Base-by-base conservation (phyloP, 2,888 invertebrate species). In the Syritta pipiens region DNA sequence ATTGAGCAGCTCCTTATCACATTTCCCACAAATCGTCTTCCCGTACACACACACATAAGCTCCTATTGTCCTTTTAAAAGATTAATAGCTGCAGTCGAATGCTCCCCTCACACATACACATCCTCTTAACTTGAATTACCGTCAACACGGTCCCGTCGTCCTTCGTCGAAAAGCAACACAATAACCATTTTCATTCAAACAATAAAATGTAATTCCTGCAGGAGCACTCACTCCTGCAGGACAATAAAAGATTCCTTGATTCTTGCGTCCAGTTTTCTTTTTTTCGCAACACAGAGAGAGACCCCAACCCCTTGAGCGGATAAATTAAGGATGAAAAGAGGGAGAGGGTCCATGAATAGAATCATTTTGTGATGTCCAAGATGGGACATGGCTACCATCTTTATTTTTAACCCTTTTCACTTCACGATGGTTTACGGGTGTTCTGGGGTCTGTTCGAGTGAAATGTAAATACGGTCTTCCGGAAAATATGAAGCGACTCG, bases 121-220 rank as follows among this genome's bases (percentile, higher is more conserved):
- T 59, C 51, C 37, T 51, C 35, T 30, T 44, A 35, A 48, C 44
- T 55, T 60, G 48, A 74, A 60, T 67, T 74, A 53, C 74, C 67
- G 20, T 67, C 46, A 40, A 67, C 35, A 51, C 57, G 28, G 35
- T 57, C 51, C 65, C 55, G 55, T 42, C 37, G 46, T 32, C 55
- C 37, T 10, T 37, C n/a, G 3, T n/a, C n/a, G n/a, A n/a, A 42
- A 32, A 30, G 42, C 30, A 44, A 24, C 19, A 12, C 28, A 44
- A 24, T 32, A 42, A 51, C 42, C 49, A n/a, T n/a, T 30, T 42
- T 51, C 42, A 22, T 12, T 51, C 22, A 30, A 17, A 63, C 63
- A 63, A 53, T 63, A 42, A 63, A 63, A 63, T 44, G 44, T 63
- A 53, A 44, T 42, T 53, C 42, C 17, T 53, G 35, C 35, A 22